phyloP scores from a whole-genome alignment of 2,888 invertebrate genomes.

The Galeopsomyia nigrocyanea region DNA sequence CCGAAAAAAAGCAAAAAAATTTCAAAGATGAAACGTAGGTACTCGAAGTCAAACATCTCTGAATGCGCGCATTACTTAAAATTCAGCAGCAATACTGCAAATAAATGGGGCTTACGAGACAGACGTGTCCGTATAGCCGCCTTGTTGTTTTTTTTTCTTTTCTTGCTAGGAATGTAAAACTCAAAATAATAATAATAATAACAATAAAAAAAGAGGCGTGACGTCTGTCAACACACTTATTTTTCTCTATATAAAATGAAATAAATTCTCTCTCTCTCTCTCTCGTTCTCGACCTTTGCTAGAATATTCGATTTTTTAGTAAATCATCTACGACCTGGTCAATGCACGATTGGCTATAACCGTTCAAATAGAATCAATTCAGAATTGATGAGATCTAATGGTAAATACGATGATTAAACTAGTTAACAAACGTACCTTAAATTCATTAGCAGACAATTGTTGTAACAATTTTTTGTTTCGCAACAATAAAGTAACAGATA shows the following conservation, averaged over 20 bases:
- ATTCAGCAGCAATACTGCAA: conserved; percentile 40
- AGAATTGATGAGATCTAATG: conserved; percentile 41
- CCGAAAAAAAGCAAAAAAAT: conserved; percentile 17
- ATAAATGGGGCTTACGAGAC: conserved; percentile 33
- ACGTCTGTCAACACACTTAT: conserved; percentile 11
- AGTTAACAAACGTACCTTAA: conserved; percentile 25
- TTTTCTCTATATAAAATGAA: conserved; percentile 26
- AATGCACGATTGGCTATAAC: conserved; percentile 29
- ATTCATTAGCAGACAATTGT: conserved; percentile 19
- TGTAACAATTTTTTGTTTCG: conserved; percentile 11
- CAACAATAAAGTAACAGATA: conserved; percentile 22
- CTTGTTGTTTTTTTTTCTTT: conserved; percentile 19
- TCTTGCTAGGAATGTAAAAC: conserved; percentile 45
- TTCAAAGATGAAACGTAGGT: conserved; percentile 36
- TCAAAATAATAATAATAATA: conserved; percentile 38
- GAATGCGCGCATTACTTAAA: conserved; percentile 35
- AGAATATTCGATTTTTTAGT: conserved; percentile 28
- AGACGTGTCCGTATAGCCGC: conserved; percentile 3
- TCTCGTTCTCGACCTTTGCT: conserved; percentile 9
- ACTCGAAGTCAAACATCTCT: conserved; percentile 37
- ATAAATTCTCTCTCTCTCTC: too few relatives aligned
- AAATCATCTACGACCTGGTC: conserved; percentile 8
- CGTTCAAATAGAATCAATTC: conserved; percentile 36
- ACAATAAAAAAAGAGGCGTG: conserved; percentile 28
- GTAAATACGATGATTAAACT: conserved; percentile 23